These are phyloP conservation scores for Neria commutata DNA, from an alignment of 2,888 invertebrate species.

Conservation along the genomic window DNA sequence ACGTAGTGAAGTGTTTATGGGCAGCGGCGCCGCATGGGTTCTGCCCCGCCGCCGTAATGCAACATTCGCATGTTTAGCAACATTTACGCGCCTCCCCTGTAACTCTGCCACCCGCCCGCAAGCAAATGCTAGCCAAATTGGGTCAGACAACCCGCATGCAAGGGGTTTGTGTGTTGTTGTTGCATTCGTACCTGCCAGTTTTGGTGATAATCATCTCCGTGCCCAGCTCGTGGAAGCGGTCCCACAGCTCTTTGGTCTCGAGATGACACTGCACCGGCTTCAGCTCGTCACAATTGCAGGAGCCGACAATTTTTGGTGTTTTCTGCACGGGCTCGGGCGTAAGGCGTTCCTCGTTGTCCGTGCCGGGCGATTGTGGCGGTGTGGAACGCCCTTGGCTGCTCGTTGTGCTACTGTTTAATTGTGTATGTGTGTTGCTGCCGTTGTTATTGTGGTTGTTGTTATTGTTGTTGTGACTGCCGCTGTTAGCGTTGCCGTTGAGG, in stretches of 20 bases:
- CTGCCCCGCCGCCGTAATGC: conserved; percentile 31
- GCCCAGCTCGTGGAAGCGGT: conserved; percentile 91
- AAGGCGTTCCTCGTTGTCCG: conserved; percentile 60
- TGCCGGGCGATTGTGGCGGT: conserved; percentile 60
- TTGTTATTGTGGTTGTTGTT: conserved; percentile 35
- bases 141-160: background rate
- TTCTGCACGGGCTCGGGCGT: conserved; percentile 61
- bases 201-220: conserved; percentile 99
- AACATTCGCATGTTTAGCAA: conserved; percentile 37
- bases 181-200: conserved; percentile 80
- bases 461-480: conserved; percentile 28
- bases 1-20: conserved; percentile 29
- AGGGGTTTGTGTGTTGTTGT: conserved; percentile 14
- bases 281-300: conserved; percentile 84
- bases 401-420: conserved; percentile 31
- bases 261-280: conserved; percentile 86
- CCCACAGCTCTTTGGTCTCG: conserved; percentile 96
- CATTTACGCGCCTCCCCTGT: conserved; percentile 14
- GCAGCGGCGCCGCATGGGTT: conserved; percentile 20
- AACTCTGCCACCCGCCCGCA: background rate
- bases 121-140: background rate
- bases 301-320: conserved; percentile 66
- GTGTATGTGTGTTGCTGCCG: conserved; percentile 30
- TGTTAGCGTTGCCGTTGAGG: conserved; percentile 32
- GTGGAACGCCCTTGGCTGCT: conserved; percentile 59